Conservation (phyloP, 2,797 vertebrate species). For the Argya squamiceps region DNA sequence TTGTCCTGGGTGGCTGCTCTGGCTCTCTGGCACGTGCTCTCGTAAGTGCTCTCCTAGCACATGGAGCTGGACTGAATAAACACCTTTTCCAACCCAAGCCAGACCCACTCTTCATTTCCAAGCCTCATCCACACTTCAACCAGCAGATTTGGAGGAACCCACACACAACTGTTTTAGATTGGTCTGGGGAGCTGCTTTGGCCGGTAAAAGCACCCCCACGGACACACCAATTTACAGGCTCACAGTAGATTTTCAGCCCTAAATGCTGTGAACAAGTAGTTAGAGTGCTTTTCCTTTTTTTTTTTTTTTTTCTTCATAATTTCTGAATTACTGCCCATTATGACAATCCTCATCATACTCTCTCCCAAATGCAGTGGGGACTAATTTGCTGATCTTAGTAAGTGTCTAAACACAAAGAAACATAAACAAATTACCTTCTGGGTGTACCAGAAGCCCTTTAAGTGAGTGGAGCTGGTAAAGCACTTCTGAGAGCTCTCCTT, state of each 20-base stretch:
- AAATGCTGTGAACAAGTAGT: background rate
- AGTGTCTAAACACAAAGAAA: background rate
- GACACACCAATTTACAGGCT: too few species aligned
- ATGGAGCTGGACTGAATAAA: too few species aligned
- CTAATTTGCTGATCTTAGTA: background rate
- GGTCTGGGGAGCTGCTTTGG: too few species aligned
- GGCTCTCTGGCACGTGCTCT: too few species aligned
- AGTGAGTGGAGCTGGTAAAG: background rate
- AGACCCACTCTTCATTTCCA: too few species aligned
- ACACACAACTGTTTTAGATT: too few species aligned
- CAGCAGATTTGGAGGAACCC: too few species aligned
- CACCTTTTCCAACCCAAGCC: too few species aligned
- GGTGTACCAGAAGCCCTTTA: background rate
- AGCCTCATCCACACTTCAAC: too few species aligned
- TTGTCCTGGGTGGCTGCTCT: too few species aligned
- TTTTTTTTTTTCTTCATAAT: background rate
- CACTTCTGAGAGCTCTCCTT: background rate
- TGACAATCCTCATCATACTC: background rate
- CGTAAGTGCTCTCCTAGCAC: too few species aligned
- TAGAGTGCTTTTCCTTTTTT: background rate
- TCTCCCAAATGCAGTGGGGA: background rate
- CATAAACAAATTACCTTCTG: background rate
- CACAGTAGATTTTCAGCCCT: background rate
- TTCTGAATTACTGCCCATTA: background rate
- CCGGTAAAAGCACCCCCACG: too few species aligned